These are phyloP conservation scores for Pristionchus arcanus DNA, from an alignment of 2,888 invertebrate genomes.

Conservation along the genomic window DNA sequence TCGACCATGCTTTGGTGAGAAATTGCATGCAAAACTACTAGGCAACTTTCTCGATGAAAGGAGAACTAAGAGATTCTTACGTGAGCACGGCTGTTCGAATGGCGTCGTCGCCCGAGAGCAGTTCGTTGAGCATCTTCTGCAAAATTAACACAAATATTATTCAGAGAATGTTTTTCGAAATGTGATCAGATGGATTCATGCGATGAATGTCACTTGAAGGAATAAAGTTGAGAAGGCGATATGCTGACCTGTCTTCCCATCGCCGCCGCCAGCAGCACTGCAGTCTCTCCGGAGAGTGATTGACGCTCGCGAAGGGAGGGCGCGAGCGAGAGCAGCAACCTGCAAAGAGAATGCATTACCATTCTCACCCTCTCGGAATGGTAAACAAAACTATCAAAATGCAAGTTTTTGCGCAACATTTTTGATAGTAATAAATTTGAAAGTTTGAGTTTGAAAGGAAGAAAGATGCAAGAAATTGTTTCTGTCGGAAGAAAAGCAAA, in stretches of 20 bases:
- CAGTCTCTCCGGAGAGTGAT: constrained; percentile 54
- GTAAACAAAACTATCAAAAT: no score
- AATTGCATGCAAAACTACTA: no score
- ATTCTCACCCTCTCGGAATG: no score
- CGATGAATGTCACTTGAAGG: no score
- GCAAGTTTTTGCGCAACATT: no score
- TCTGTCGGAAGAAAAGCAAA: neutral
- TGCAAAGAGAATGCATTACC: neutral
- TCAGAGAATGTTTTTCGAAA: no score
- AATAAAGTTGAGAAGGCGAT: no score
- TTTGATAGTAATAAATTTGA: no score
- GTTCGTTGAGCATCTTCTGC: constrained; percentile 56
- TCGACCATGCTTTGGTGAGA: no score
- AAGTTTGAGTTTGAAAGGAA: neutral
- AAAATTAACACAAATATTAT: no score
- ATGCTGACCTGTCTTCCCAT: constrained; percentile 58
- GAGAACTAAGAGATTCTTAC: constrained; percentile 17
- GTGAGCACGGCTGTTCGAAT: constrained; percentile 56
- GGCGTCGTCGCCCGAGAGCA: constrained; percentile 56
- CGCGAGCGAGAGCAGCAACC: constrained; percentile 50
- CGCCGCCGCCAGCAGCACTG: constrained; percentile 59
- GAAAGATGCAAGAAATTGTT: neutral
- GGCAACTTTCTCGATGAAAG: neutral
- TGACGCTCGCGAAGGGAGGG: constrained; percentile 52
- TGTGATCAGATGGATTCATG: no score